Evolutionary conservation across 2,888 invertebrate genomes (phyloP), one percentile per base, ranked within the genome.

Genomic region (Galerucella calmariensis): DNA sequence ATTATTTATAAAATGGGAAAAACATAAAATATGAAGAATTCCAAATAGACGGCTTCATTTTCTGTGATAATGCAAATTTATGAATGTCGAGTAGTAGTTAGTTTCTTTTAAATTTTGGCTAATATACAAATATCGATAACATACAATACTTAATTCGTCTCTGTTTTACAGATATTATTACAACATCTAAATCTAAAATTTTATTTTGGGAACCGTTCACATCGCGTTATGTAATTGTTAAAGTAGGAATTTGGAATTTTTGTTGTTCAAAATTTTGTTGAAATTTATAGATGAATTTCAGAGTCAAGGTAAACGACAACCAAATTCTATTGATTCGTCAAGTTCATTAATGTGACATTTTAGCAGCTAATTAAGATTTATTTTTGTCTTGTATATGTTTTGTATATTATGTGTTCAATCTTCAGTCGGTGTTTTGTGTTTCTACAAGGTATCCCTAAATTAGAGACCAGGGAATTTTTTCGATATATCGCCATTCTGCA

Each of bases 331-430:
- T 58, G 65, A 71, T 71, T 16, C 56, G 66, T 66, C 58, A 62
- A 58, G 72, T 73, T 69, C 71, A 67, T 67, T 67, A 67, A 67
- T 69, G 67, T 67, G 56, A 62, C 65, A 65, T 56, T 68, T 67
- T 59, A 27, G 6, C 62, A 65, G 67, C 66, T 58, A 48, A 58
- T 48, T 44, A 24, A 51, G 62, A 67, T 58, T 53, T 71, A 59
- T 68, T 63, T 72, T 72, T 51, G 58, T n/a, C 14, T 16, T 53
- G 16, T 63, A 41, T 63, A 44, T 63, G 41, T 63, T 63, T 63
- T 35, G 62, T 12, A 27, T 14, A n/a, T 35, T n/a, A n/a, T n/a
- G 5, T 27, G 48, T 48, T 48, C 48, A 14, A 8, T 14, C 11
- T 48, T 48, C 4, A 48, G 14, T 48, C 48, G 11, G 48, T 48